Conservation (phyloP, 2,113 vertebrate species). For the Protobothrops mucrosquamatus region DNA sequence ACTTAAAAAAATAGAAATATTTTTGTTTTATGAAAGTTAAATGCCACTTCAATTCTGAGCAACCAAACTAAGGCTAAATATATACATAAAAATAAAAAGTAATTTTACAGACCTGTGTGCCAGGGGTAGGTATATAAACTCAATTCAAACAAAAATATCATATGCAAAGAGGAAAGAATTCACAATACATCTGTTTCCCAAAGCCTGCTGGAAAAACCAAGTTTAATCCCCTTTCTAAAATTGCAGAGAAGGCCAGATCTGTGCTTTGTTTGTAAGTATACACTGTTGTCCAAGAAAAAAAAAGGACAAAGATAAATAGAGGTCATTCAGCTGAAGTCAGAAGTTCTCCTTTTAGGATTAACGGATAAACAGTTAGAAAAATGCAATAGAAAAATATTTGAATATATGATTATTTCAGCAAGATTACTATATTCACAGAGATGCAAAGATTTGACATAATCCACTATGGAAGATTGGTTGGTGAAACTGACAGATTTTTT, state of each 20-base stretch:
- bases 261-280: background rate
- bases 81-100: background rate
- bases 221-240: background rate
- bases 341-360: too few species aligned
- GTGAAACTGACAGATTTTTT: too few species aligned
- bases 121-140: background rate
- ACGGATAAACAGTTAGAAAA: too few species aligned
- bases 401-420: too few species aligned
- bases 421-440: too few species aligned
- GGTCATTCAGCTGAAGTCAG: background rate
- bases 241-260: background rate
- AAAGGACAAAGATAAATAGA: background rate
- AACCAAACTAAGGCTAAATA: background rate
- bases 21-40: background rate
- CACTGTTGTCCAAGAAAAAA: background rate
- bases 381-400: too few species aligned
- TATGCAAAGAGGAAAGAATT: background rate
- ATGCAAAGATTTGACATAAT: too few species aligned
- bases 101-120: background rate
- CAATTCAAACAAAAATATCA: background rate
- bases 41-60: background rate
- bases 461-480: too few species aligned
- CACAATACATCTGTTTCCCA: background rate
- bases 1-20: background rate
- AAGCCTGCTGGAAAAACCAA: background rate